Evolutionary conservation across 2,888 invertebrate genomes (phyloP).

Genomic region (Halictus ligatus): DNA sequence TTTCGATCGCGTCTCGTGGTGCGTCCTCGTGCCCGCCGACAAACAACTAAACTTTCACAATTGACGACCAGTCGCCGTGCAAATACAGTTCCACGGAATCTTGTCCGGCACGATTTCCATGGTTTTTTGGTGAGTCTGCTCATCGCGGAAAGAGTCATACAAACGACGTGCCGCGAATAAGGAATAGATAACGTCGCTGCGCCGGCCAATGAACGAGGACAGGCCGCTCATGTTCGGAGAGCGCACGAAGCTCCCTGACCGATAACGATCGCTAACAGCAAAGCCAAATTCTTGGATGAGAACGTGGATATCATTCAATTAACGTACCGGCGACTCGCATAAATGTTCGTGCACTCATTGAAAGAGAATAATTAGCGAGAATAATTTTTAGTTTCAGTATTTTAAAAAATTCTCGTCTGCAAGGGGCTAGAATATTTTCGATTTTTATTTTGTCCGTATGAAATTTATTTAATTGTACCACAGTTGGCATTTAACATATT

Average conservation of each 20-base stretch:
- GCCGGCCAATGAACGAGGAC: constrained; percentile 51
- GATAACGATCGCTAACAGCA: constrained; percentile 13
- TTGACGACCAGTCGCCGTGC: constrained; percentile 38
- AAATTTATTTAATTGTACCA: no score
- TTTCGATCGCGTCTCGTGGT: constrained; percentile 41
- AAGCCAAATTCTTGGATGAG: constrained; percentile 10
- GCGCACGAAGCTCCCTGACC: neutral
- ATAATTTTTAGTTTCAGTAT: no score
- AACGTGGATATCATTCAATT: neutral
- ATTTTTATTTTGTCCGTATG: no score
- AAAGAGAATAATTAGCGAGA: neutral
- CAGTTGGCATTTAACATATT: no score
- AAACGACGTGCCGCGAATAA: constrained; percentile 63
- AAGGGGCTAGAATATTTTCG: no score
- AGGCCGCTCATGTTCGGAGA: constrained; percentile 1
- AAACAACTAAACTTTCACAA: constrained; percentile 63
- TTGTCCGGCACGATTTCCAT: constrained; percentile 55
- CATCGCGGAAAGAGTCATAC: constrained; percentile 49
- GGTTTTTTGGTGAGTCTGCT: constrained; percentile 53
- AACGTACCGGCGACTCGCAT: neutral
- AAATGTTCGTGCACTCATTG: neutral
- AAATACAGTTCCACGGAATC: constrained; percentile 54
- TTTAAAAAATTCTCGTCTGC: no score
- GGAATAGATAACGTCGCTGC: constrained; percentile 58
- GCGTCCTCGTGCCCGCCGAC: constrained; percentile 37